Conservation (phyloP, 2,797 vertebrate species). For the Sarcoramphus papa region DNA sequence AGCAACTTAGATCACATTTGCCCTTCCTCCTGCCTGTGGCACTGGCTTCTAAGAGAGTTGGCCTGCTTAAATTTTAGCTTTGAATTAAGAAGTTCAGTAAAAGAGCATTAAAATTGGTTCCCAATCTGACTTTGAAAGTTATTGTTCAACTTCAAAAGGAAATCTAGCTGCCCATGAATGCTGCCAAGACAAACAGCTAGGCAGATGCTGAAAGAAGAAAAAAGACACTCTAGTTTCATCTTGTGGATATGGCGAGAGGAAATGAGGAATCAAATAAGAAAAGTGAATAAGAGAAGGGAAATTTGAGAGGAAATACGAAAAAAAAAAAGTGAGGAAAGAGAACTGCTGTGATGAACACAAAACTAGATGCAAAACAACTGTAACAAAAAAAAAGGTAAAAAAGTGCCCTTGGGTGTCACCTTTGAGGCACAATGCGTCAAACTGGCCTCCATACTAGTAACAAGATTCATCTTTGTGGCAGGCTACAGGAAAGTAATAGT, state of each 20-base stretch:
- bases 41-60: background rate
- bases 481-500: background rate
- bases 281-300: background rate
- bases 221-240: background rate
- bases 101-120: background rate
- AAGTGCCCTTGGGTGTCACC: background rate
- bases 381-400: background rate
- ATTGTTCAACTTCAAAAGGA: conserved; percentile 28
- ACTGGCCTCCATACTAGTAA: background rate
- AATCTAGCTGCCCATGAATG: background rate
- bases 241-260: background rate
- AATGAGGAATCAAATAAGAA: background rate
- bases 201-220: background rate
- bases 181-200: background rate
- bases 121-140: background rate
- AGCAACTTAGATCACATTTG: conserved; percentile 12
- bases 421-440: background rate
- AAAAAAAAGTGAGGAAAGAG: background rate
- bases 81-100: conserved; percentile 39
- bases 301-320: background rate
- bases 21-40: conserved; percentile 7
- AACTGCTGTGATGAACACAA: background rate
- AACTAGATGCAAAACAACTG: background rate
- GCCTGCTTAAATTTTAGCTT: conserved; percentile 38
- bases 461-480: background rate